Conservation (phyloP, 2,888 invertebrate species). For the Tenthredo distinguenda region DNA sequence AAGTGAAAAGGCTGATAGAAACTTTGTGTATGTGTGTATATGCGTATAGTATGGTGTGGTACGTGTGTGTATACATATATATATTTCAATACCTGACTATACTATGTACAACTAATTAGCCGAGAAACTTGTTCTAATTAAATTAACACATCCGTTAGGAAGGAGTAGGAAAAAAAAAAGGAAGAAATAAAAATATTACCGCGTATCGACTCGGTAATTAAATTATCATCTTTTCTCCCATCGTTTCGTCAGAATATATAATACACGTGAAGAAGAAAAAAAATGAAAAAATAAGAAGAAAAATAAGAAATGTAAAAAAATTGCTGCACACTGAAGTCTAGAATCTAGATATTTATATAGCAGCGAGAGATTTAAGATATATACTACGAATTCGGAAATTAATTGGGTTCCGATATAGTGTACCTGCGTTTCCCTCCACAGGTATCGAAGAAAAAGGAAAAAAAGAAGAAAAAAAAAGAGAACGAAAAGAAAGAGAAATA, state of each 20-base stretch:
- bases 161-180: not conserved
- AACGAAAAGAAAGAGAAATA: not conserved
- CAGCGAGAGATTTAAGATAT: too few species aligned
- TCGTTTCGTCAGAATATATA: not conserved
- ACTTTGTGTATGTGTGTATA: not conserved
- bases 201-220: slow-evolving; percentile 22
- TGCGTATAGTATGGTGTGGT: not conserved
- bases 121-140: slow-evolving; percentile 31
- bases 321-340: too few species aligned
- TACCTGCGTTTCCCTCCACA: not conserved
- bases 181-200: not conserved
- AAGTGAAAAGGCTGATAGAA: not conserved
- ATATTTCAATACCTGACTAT: not conserved
- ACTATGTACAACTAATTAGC: slow-evolving; percentile 9
- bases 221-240: slow-evolving; percentile 10
- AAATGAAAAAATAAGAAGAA: not conserved
- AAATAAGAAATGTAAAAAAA: not conserved
- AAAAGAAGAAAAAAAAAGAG: not conserved
- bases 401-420: not conserved
- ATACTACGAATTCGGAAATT: too few species aligned
- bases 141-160: slow-evolving; percentile 23
- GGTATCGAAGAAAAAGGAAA: not conserved
- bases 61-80: not conserved
- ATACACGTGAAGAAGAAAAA: not conserved
- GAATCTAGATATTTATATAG: too few species aligned